Evolutionary conservation across 2,888 invertebrate genomes (phyloP).

Genomic region (Dromius quadrimaculatus): DNA sequence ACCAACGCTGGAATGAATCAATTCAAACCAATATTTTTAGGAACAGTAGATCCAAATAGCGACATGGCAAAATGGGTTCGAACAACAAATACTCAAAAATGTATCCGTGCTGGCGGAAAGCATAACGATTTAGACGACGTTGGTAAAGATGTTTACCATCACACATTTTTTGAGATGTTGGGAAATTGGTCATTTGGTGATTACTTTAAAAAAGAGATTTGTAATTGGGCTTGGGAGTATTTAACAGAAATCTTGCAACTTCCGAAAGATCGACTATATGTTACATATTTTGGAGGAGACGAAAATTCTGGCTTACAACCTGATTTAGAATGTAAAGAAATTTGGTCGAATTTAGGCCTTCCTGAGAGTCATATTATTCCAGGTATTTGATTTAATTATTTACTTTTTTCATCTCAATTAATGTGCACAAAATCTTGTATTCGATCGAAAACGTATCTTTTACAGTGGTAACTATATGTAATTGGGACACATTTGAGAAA

Average conservation of each 20-base stretch:
- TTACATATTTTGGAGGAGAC: constrained; percentile 98
- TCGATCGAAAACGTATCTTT: too few relatives aligned
- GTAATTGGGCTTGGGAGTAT: constrained; percentile 98
- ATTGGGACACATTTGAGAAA: too few relatives aligned
- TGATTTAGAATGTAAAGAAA: constrained; percentile 89
- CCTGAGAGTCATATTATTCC: constrained; percentile 82
- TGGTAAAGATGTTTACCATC: constrained; percentile 99
- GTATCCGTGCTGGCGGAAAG: constrained; percentile 98
- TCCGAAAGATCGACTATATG: constrained; percentile 90
- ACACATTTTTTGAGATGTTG: constrained; percentile 99
- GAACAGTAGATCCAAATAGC: constrained; percentile 95
- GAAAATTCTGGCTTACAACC: constrained; percentile 83
- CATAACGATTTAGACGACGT: constrained; percentile 99
- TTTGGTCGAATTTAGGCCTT: constrained; percentile 82
- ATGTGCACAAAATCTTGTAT: too few relatives aligned
- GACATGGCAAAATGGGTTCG: constrained; percentile 92
- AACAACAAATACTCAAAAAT: constrained; percentile 97
- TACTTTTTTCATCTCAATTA: too few relatives aligned
- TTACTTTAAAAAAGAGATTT: constrained; percentile 98
- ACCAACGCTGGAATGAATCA: constrained; percentile 99
- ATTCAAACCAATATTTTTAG: constrained; percentile 98
- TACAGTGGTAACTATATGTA: too few relatives aligned
- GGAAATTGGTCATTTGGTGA: constrained; percentile 99
- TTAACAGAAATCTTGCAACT: constrained; percentile 85
- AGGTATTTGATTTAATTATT: too few relatives aligned